Conservation (phyloP, 2,888 invertebrate genomes). For the Conops quadrifasciatus region DNA sequence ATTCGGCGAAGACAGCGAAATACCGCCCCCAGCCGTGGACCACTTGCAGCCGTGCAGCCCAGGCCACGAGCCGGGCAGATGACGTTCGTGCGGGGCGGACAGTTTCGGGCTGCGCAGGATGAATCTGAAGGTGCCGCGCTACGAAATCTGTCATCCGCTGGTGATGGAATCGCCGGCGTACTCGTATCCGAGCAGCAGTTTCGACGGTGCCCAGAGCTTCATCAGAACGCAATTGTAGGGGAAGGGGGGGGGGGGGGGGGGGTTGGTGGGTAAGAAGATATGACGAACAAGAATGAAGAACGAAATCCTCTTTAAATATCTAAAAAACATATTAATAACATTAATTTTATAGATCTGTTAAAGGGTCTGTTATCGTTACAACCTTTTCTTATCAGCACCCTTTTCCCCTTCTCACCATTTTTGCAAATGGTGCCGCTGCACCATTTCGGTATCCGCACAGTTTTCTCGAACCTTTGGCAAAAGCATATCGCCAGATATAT, state of each 20-base stretch:
- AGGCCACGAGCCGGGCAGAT: constrained; percentile 69
- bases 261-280: constrained; percentile 38
- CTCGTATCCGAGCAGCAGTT: constrained; percentile 52
- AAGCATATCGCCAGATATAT: too few species aligned
- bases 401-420: too few species aligned
- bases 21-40: constrained; percentile 65
- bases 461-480: too few species aligned
- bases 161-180: constrained; percentile 64
- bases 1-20: constrained; percentile 69
- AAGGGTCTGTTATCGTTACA: too few species aligned
- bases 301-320: too few species aligned
- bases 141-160: constrained; percentile 65
- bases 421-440: too few species aligned
- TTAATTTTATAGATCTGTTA: too few species aligned
- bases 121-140: constrained; percentile 62
- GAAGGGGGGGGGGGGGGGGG: constrained; percentile 45
- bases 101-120: constrained; percentile 63
- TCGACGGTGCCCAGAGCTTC: constrained; percentile 33
- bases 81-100: constrained; percentile 66
- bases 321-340: too few species aligned
- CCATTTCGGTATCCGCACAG: too few species aligned
- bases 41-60: too few species aligned
- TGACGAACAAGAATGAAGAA: too few species aligned
- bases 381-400: too few species aligned
- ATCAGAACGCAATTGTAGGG: constrained; percentile 58